Evolutionary conservation across 2,113 vertebrate genomes (phyloP), one percentile per base, ranked within the genome.

Genomic region (Platysternon megacephalum): DNA sequence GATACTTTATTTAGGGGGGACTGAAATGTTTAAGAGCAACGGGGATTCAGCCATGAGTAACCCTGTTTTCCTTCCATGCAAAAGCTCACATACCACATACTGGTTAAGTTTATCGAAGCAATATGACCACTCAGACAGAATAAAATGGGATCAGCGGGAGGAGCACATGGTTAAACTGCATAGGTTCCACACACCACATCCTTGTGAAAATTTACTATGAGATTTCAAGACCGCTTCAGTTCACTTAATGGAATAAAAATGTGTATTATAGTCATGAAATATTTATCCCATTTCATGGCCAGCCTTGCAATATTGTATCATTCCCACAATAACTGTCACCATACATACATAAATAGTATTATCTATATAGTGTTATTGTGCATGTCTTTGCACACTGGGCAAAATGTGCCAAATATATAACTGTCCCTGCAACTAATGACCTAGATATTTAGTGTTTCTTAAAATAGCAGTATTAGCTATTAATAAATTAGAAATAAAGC

Each of bases 1-100:
- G 2, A 79, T n/a, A 76, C 28, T 88, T 90, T 65, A 91, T 8
- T 80, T 39, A 1, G 78, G 86, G 90, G 8, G n/a, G 83, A 9
- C 35, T 85, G 74, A 26, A 58, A 68, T 94, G 39, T 93, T 88
- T 56, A 93, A 95, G 78, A 22, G 42, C 74, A 93, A 86, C 29
- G 17, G 21, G 26, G 85, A n/a, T 84, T 92, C 48, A 88, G 52
- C 87, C 11, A 32, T 44, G 90, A 84, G 55, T 39, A 80, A 68
- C 12, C 28, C 5, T 49, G 79, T 81, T 72, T 65, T 68, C 46
- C 55, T 87, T 80, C 46, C 68, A 49, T 0, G 1, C 35, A 89
- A 65, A 89, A 87, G 29, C 68, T 85, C 78, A 46, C 61, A 53
- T 84, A 35, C 22, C 29, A 65, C 39, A 87, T 39, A 35, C 8